A percentile compares a stretch with the other conserved stretches of the same genome.
phyloP scores from a whole-genome alignment of 2,888 invertebrate genomes.

The Caradrina kadenii region DNA sequence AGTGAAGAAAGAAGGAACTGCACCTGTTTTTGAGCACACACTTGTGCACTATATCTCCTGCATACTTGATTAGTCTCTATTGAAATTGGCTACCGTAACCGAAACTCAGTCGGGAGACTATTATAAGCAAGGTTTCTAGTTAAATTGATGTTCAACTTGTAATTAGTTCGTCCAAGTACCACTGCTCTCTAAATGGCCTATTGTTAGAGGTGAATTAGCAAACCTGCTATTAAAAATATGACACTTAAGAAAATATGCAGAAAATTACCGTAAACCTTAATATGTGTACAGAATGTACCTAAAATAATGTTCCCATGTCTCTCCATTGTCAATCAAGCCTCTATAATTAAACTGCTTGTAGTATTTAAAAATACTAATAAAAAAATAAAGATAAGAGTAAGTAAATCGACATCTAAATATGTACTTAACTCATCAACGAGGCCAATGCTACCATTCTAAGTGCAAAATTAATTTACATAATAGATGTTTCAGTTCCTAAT shows the following conservation, averaged over 20 bases:
- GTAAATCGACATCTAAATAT: constrained; percentile 49
- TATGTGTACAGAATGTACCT: background rate
- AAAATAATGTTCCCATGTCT: background rate
- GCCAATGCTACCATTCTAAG: constrained; percentile 71
- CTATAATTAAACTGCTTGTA: constrained; percentile 23
- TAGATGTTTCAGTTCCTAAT: constrained; percentile 73
- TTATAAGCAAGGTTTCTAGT: too few relatives aligned
- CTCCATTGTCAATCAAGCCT: background rate
- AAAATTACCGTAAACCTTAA: too few relatives aligned
- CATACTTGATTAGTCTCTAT: too few relatives aligned
- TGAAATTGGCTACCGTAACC: too few relatives aligned
- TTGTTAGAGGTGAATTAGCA: too few relatives aligned
- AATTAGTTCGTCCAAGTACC: too few relatives aligned
- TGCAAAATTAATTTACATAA: constrained; percentile 75
- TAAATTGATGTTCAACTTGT: too few relatives aligned
- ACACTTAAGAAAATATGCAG: background rate
- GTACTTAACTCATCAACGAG: constrained; percentile 62
- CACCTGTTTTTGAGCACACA: too few relatives aligned
- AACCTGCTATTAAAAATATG: background rate
- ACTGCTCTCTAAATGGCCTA: too few relatives aligned
- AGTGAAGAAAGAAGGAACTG: too few relatives aligned
- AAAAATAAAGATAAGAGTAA: constrained; percentile 30
- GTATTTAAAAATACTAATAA: constrained; percentile 17
- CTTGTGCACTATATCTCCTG: too few relatives aligned
- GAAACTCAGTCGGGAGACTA: too few relatives aligned